Conservation (phyloP, 23 tunicate genomes). For the Phallusia fumigata region DNA sequence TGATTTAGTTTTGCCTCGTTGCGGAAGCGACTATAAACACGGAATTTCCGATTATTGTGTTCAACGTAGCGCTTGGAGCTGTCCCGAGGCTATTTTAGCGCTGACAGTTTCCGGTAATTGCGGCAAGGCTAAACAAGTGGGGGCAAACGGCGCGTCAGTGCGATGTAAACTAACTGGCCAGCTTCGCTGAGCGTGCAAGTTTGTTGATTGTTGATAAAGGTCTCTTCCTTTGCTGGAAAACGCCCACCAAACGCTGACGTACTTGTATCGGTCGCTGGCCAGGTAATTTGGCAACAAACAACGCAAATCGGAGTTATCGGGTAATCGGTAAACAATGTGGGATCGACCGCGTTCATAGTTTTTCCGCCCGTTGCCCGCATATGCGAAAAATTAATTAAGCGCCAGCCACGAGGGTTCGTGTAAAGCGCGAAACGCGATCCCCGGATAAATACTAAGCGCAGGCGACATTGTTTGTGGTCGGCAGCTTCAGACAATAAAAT, state of each 20-base stretch:
- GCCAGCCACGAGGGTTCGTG: background rate
- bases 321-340: background rate
- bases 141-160: background rate
- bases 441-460: background rate
- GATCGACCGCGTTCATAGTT: background rate
- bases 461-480: slow-evolving; percentile 7
- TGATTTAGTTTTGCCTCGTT: background rate
- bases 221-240: background rate
- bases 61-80: background rate
- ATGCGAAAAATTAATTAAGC: background rate
- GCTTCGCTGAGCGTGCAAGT: background rate
- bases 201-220: background rate
- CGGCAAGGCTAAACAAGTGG: background rate
- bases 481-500: background rate
- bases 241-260: background rate
- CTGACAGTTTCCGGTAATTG: background rate
- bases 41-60: background rate
- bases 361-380: background rate
- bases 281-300: background rate
- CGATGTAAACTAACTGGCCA: background rate
- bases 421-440: background rate
- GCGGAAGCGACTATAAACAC: slow-evolving; percentile 4
- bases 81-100: background rate
- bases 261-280: background rate
- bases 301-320: background rate